Conservation (phyloP, 2,113 vertebrate species). For the Sciurus niger region DNA sequence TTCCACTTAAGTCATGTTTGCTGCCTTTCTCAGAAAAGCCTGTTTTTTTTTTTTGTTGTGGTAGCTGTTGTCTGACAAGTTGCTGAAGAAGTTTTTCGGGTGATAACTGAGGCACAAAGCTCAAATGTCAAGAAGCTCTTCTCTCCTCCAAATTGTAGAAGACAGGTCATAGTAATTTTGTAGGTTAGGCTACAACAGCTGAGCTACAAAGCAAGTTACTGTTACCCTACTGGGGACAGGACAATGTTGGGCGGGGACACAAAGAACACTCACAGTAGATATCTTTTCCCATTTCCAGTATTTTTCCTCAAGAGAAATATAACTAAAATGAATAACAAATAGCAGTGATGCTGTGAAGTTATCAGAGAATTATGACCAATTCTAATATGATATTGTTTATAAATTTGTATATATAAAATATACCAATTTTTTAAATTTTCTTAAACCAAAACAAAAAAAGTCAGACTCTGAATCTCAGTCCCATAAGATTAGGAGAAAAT, state of each 20-base stretch:
- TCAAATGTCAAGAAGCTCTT: background rate
- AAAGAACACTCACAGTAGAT: background rate
- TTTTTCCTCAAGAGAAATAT: background rate
- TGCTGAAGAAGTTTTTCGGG: background rate
- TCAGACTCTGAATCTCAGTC: background rate
- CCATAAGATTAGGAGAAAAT: background rate
- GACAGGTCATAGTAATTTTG: background rate
- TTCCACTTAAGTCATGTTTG: background rate
- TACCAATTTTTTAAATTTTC: background rate
- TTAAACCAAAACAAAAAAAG: background rate
- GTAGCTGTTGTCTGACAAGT: background rate
- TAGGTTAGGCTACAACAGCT: background rate
- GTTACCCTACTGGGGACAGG: background rate
- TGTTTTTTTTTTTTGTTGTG: background rate
- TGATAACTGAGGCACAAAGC: background rate
- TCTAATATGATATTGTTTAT: background rate
- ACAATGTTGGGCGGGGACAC: background rate
- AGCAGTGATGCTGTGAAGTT: background rate
- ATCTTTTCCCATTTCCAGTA: background rate
- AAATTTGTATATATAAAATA: background rate
- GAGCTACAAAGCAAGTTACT: background rate
- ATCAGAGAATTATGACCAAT: background rate
- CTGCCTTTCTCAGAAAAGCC: background rate
- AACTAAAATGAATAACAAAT: slow-evolving; percentile 16
- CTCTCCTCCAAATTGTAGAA: background rate